Base-by-base conservation (phyloP, 2,888 invertebrate genomes). In the Junonia oenone region DNA sequence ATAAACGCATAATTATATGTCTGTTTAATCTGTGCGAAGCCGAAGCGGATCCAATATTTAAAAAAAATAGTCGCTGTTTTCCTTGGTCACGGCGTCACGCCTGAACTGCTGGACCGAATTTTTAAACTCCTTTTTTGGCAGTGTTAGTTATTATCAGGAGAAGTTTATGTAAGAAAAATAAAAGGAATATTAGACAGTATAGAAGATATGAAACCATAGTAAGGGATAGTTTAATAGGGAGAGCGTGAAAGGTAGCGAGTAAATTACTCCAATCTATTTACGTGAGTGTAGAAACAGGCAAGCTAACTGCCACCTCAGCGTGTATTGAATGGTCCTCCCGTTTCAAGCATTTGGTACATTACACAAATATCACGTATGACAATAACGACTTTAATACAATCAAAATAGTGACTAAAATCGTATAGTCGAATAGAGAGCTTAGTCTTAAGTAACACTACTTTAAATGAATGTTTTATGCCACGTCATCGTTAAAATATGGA, bases 191-290 rank as follows among this genome's bases (percentile, higher is more conserved):
- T 11, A 17, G n/a, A n/a, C n/a, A n/a, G n/a, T n/a, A n/a, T n/a
- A n/a, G n/a, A n/a, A n/a, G n/a, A n/a, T n/a, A n/a, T n/a, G n/a
- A n/a, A 35, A 52, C 56, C 17, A 27, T 55, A 49, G 60, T 58
- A 60, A 22, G 60, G 60, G 60, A 57, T 45, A 52, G 27, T 50
- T 58, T 55, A 55, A 40, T 52, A 59, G 48, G 49, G 29, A 13
- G 45, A 51, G 31, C 37, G 31, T 38, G 55, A 56, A 59, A 55
- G 59, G 54, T 45, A 52, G 51, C 14, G 55, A 33, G 63, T 59
- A 63, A 64, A 64, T 64, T 64, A 61, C 63, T 59, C 45, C 63
- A 63, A 61, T 63, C 61, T 63, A 61, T 61, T 61, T 61, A 61
- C 59, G 59, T 56, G 49, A 55, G 57, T 59, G 54, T 50, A 51